A percentile compares a stretch with the other conserved stretches of the same genome.
These are phyloP conservation scores for Magallana angulata DNA, from an alignment of 1,140 invertebrate species.

Conservation along the genomic window DNA sequence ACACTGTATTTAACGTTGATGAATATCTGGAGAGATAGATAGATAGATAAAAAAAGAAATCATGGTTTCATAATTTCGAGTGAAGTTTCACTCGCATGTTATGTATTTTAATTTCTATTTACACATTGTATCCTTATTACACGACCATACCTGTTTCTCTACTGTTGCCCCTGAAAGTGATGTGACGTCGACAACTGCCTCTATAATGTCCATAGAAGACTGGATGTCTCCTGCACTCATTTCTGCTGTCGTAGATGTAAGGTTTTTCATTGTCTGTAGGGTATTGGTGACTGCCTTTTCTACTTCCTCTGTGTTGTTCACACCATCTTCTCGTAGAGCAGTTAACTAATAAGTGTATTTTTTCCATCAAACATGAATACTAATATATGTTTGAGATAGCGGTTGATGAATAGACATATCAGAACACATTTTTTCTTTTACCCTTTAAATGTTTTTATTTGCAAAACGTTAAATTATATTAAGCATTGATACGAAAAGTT, in stretches of 20 bases:
- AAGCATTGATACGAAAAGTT: background rate
- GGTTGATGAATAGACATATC: background rate
- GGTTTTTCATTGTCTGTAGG: background rate
- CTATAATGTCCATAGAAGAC: background rate
- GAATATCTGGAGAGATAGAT: background rate
- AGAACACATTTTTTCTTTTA: background rate
- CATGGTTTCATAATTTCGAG: background rate
- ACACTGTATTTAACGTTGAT: background rate
- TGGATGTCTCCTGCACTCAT: background rate
- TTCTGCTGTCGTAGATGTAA: background rate
- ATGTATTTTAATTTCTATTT: no score
- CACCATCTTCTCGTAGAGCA: background rate
- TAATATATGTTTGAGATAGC: background rate
- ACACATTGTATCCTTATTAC: no score
- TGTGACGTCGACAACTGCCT: constrained; percentile 8
- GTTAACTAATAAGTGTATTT: background rate
- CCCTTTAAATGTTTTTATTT: background rate
- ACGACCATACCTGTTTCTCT: background rate
- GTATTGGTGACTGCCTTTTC: background rate
- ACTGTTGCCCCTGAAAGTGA: background rate
- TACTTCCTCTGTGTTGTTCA: background rate
- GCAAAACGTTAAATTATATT: background rate
- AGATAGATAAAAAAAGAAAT: background rate
- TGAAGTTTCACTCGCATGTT: background rate
- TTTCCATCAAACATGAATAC: background rate